phyloP scores from a whole-genome alignment of 2,888 invertebrate species.

The Xylota sylvarum region DNA sequence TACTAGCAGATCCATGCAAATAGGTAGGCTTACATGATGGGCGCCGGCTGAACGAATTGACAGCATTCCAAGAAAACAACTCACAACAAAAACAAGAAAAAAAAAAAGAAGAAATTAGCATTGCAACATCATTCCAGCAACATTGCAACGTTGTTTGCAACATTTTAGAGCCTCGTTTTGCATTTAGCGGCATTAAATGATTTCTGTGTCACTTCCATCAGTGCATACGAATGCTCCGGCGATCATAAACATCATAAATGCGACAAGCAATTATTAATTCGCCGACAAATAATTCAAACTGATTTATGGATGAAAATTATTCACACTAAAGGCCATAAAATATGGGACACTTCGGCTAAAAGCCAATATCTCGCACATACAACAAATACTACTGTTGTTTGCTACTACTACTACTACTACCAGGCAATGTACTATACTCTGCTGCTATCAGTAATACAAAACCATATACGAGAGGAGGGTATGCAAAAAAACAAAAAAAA shows the following conservation, averaged over 20 bases:
- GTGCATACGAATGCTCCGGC: slow-evolving; percentile 53
- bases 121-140: slow-evolving; percentile 66
- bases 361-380: slow-evolving; percentile 49
- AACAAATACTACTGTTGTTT: slow-evolving; percentile 42
- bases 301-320: slow-evolving; percentile 78
- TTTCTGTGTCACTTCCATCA: slow-evolving; percentile 54
- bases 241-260: slow-evolving; percentile 77
- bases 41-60: slow-evolving; percentile 25
- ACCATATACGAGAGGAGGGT: slow-evolving; percentile 1
- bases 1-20: slow-evolving; percentile 22
- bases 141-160: slow-evolving; percentile 60
- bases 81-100: not conserved
- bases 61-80: slow-evolving; percentile 28
- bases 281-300: slow-evolving; percentile 78
- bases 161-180: slow-evolving; percentile 23
- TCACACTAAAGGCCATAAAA: slow-evolving; percentile 78
- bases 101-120: slow-evolving; percentile 12
- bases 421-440: not conserved
- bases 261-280: slow-evolving; percentile 78
- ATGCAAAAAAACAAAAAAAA: slow-evolving; percentile 43
- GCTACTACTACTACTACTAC: slow-evolving; percentile 1
- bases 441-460: slow-evolving; percentile 55
- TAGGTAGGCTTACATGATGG: slow-evolving; percentile 17
- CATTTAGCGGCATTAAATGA: slow-evolving; percentile 17
- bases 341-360: slow-evolving; percentile 70